Percentiles rank a stretch among this genome's conserved stretches.
Evolutionary conservation across 2,113 vertebrate genomes (phyloP).

Genomic region (Heterotis niloticus): DNA sequence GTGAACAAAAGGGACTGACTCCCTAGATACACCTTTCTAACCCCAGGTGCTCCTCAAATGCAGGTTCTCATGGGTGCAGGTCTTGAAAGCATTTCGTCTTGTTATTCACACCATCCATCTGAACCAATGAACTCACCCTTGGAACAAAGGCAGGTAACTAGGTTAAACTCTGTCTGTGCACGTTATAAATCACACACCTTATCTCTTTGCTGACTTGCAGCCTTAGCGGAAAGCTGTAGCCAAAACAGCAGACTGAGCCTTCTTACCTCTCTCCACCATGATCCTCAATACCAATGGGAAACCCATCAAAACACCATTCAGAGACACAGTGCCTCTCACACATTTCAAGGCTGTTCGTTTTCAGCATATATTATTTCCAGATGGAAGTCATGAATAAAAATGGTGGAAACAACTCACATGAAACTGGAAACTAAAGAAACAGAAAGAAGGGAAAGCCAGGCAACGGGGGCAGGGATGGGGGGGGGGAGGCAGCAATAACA

Average conservation of each 20-base stretch:
- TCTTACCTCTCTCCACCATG: neutral
- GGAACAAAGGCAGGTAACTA: no score
- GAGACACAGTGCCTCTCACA: neutral
- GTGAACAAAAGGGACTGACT: neutral
- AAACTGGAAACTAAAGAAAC: conserved; percentile 74
- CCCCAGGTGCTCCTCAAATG: no score
- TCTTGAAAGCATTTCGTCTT: no score
- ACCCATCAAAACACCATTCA: neutral
- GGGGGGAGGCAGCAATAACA: conserved; percentile 34
- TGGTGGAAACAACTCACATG: conserved; percentile 62
- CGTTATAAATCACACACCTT: neutral
- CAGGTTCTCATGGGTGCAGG: no score
- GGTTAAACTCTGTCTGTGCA: no score
- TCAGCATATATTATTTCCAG: conserved; percentile 73
- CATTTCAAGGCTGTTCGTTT: conserved; percentile 60
- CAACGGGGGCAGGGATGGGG: conserved; percentile 37
- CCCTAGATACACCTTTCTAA: neutral
- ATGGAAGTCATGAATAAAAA: conserved; percentile 70
- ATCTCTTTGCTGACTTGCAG: neutral
- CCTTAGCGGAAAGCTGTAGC: neutral
- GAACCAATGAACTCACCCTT: no score
- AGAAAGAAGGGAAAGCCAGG: conserved; percentile 33
- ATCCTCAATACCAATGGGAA: neutral
- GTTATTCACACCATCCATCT: no score
- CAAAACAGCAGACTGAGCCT: neutral